Evolutionary conservation across 2,113 vertebrate species (phyloP).

Genomic region (Syrmaticus mikado): DNA sequence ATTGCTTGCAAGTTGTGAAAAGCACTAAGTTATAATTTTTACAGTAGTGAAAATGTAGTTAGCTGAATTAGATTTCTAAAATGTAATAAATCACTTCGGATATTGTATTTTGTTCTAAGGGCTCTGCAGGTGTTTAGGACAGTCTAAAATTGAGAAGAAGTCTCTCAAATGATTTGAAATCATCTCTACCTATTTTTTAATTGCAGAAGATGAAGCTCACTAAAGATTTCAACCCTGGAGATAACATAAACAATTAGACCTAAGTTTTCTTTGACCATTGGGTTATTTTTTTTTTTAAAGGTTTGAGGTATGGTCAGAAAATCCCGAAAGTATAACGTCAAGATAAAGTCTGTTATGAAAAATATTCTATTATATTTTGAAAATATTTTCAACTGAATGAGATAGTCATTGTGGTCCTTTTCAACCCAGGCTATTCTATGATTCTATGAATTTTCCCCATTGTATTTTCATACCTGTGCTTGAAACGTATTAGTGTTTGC

Average conservation of each 20-base stretch:
- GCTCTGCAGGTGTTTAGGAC: background rate
- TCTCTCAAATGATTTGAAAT: background rate
- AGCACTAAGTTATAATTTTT: background rate
- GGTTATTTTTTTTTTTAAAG: background rate
- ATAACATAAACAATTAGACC: background rate
- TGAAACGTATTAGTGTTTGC: too few species aligned
- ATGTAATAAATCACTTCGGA: background rate
- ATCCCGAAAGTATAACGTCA: background rate
- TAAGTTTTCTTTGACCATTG: background rate
- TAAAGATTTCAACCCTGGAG: background rate
- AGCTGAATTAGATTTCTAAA: background rate
- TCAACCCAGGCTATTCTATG: too few species aligned
- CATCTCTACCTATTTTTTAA: background rate
- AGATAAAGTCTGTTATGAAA: background rate
- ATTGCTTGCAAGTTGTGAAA: background rate
- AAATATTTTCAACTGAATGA: background rate
- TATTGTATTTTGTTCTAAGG: background rate
- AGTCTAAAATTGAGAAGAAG: background rate
- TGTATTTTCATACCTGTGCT: too few species aligned
- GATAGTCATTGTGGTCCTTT: too few species aligned
- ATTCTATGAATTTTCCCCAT: too few species aligned
- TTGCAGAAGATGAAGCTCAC: background rate
- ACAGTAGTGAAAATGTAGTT: background rate
- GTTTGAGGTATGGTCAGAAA: background rate
- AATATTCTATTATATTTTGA: background rate